Evolutionary conservation across 2,888 invertebrate genomes (phyloP).

Genomic region (Machimus atricapillus): DNA sequence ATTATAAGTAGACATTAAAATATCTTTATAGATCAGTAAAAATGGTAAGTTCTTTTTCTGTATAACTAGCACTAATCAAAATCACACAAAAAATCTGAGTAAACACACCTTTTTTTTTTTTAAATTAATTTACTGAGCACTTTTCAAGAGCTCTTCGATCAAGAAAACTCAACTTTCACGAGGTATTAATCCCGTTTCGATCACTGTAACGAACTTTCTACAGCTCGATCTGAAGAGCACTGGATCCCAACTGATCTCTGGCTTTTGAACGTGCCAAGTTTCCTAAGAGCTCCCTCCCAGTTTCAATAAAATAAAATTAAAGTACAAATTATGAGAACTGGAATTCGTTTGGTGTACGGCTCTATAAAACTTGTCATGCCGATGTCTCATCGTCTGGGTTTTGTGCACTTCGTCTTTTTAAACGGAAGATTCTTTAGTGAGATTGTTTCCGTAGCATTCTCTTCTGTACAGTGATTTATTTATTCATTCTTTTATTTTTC

Average conservation of each 20-base stretch:
- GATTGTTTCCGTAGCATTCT: not conserved
- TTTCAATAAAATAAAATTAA: not conserved
- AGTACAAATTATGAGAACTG: not conserved
- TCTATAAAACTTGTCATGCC: not conserved
- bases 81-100: not conserved
- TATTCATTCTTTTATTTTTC: not conserved
- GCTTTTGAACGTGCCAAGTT: not conserved
- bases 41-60: not conserved
- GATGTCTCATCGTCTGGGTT: not conserved
- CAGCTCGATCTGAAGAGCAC: not conserved
- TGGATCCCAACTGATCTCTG: not conserved
- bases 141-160: not conserved
- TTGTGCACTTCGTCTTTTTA: not conserved
- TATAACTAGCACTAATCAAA: not conserved
- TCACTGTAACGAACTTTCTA: not conserved
- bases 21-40: not conserved
- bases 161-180: not conserved
- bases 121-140: not conserved
- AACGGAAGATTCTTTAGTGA: not conserved
- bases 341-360: not conserved
- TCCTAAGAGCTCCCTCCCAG: not conserved
- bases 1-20: not conserved
- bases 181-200: not conserved
- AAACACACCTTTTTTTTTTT: not conserved
- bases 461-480: not conserved